These are phyloP conservation scores for Eublepharis macularius DNA, from an alignment of 2,113 vertebrate genomes.

Conservation along the genomic window DNA sequence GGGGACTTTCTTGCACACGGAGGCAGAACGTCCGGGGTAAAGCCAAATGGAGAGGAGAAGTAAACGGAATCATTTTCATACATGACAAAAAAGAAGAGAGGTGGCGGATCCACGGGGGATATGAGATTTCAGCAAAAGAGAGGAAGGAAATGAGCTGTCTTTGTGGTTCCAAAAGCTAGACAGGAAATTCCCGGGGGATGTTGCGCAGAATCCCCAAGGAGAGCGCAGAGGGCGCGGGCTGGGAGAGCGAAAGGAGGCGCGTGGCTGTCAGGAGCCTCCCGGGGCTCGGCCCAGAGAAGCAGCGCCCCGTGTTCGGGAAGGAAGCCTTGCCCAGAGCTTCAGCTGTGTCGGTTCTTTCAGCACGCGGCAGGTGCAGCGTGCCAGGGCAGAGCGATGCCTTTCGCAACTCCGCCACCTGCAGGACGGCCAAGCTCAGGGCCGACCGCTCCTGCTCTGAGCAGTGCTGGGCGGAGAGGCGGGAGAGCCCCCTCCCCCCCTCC, in stretches of 20 bases:
- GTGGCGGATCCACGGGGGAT: neutral
- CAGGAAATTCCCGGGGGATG: too few relatives aligned
- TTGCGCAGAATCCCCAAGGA: too few relatives aligned
- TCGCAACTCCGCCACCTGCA: neutral
- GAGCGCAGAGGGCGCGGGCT: neutral
- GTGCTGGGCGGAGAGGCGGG: neutral
- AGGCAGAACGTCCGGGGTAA: neutral
- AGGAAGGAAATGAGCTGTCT: neutral
- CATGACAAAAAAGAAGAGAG: neutral
- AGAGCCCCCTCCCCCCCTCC: neutral
- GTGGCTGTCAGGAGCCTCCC: too few relatives aligned
- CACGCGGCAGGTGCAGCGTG: neutral
- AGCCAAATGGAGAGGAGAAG: neutral
- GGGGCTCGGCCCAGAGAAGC: too few relatives aligned
- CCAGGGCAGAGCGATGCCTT: neutral
- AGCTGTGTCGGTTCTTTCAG: neutral
- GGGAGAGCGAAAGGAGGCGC: too few relatives aligned
- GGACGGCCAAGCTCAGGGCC: too few relatives aligned
- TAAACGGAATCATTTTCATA: neutral
- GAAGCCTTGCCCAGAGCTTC: too few relatives aligned
- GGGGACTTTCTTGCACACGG: too few relatives aligned
- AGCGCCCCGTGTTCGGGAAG: too few relatives aligned
- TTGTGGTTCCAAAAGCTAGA: too few relatives aligned
- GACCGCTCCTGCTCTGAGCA: neutral
- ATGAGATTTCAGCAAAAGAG: neutral